Base-by-base conservation (phyloP, 2,888 invertebrate genomes). In the Acrocyrtus sp. region DNA sequence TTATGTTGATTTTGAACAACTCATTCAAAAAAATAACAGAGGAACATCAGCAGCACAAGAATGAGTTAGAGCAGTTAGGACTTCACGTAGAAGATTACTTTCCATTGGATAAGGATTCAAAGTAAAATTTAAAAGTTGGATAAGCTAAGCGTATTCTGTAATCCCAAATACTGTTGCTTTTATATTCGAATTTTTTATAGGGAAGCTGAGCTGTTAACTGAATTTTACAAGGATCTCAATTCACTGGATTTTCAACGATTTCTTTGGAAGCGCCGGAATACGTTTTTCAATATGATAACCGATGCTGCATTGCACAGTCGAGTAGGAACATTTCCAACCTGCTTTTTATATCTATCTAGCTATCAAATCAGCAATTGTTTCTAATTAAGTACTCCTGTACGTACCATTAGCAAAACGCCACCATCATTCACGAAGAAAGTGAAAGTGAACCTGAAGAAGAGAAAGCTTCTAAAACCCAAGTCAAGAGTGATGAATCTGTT, bases 191-290 rank as follows among this genome's bases (percentile, higher is more conserved):
- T 39, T 39, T 39, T 39, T 21, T 34, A 27, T 26, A 78, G 78
- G 19, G 78, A 78, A 51, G 62, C 48, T 0, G 57, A 70, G 10
- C 50, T 77, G 6, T 15, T 80, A n/a, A 56, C 72, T 3, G 72
- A 79, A 10, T 75, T 77, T 69, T 72, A 75, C 61, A 79, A 80
- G 29, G 73, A 76, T 22, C 19, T 80, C 41, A 54, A 74, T 34
- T 72, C 80, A 0, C 26, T 80, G 10, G 80, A 80, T 34, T 80
- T 77, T 58, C 74, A 80, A 39, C 48, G 75, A 19, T 79, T 78
- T 17, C 34, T 78, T 19, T 80, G 75, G 78, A 74, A 54, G 17
- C 50, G 80, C 10, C 70, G 78, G n/a, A 53, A 65, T 29, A 65
- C 67, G 0, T n/a, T 72, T 3, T 72, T 60, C 19, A 72, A 72